Conservation (phyloP, 2,113 vertebrate species). For the Mobula hypostoma region DNA sequence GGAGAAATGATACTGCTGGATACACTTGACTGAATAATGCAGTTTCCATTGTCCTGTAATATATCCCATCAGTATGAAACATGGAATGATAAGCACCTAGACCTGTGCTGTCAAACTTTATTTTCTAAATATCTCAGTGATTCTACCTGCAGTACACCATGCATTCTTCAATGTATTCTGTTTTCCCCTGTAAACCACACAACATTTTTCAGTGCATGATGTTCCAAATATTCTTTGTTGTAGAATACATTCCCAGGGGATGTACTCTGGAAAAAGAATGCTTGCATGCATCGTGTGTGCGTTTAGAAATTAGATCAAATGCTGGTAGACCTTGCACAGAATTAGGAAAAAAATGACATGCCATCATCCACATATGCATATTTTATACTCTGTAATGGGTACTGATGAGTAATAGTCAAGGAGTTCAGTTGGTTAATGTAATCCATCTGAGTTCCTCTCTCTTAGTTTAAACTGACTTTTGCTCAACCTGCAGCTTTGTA, state of each 20-base stretch:
- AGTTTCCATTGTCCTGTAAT: neutral
- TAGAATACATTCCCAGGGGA: no score
- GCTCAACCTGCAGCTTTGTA: neutral
- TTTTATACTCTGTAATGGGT: neutral
- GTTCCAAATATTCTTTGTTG: neutral
- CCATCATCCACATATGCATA: neutral
- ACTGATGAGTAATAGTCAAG: neutral
- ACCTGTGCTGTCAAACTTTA: slow-evolving; percentile 6
- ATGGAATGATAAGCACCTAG: neutral
- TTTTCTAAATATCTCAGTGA: neutral
- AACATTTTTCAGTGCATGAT: neutral
- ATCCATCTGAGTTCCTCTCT: slow-evolving; percentile 14
- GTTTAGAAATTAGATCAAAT: neutral
- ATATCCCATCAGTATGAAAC: neutral
- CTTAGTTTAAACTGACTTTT: neutral
- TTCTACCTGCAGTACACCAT: neutral
- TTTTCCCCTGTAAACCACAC: neutral
- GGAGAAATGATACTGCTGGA: neutral
- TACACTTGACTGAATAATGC: neutral
- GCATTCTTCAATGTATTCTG: neutral
- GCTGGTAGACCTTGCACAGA: neutral
- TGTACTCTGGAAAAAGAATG: neutral
- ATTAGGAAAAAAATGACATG: neutral
- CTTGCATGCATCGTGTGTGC: neutral
- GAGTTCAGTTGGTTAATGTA: neutral